Base-by-base conservation (phyloP, 2,797 vertebrate species). In the Ptychobarbus kaznakovi region DNA sequence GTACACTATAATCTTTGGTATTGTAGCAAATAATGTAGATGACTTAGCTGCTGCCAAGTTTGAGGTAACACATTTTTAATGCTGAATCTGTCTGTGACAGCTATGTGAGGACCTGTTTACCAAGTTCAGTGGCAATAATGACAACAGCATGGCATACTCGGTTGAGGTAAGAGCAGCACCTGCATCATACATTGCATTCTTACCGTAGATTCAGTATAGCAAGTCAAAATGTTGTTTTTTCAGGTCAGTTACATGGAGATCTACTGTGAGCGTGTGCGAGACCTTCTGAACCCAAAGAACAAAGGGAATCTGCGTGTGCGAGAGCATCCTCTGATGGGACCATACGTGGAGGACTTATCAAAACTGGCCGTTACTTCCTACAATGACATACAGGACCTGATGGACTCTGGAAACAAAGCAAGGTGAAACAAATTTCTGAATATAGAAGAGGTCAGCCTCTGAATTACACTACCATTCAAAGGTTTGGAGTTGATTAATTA, bases 181-280 rank as follows among this genome's bases (percentile, higher is more conserved):
- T 13, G 38, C 42, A 35, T 22, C 32, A 49, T 75, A 20, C 40
- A 66, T 40, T 40, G 25, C 20, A 18, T 58, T 68, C 2, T 58
- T 80, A 38, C 11, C 9, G 13, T 13, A 15, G 35, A 72, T 22
- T 44, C 22, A 22, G 69, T 40, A 51, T 15, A 42, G 35, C 2
- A 78, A 38, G 4, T 65, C 2, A 73, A 72, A n/a, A 44, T 61
- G 28, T 44, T 25, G 28, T 15, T 35, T 66, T 66, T 86, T 9
- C 40, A 97, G 97, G 97, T 97, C 87, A 97, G 96, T 90, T 97
- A 97, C 91, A 97, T 97, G 97, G 97, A 97, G 91, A 97, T 97
- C 82, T 97, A 97, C 90, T 97, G 97, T 0, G 97, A 97, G 74
- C 95, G 97, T 0, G 96, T 97, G 78, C 95, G 97, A 13, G 97